Conservation (phyloP, 2,113 vertebrate genomes). For the Heterotilapia buettikoferi region DNA sequence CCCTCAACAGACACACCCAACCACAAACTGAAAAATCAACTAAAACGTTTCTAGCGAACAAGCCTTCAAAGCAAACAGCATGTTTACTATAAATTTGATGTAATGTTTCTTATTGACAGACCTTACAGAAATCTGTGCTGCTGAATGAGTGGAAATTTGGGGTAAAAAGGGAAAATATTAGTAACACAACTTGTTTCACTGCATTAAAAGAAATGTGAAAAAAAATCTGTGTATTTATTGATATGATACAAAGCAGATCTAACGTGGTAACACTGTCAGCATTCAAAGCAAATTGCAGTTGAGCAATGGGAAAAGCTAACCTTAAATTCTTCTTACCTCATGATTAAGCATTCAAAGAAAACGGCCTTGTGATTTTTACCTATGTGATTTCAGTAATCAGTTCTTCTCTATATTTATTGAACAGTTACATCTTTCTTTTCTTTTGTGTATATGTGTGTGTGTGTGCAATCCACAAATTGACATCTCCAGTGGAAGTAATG, state of each 20-base stretch:
- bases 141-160: background rate
- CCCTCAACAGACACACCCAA: background rate
- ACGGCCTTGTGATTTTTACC: background rate
- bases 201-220: background rate
- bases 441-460: background rate
- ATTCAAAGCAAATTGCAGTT: background rate
- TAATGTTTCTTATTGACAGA: background rate
- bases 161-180: background rate
- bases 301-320: background rate
- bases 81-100: background rate
- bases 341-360: background rate
- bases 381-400: background rate
- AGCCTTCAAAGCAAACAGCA: background rate
- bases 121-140: background rate
- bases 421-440: background rate
- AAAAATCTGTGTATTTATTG: background rate
- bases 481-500: background rate
- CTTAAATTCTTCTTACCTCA: background rate
- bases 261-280: background rate
- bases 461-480: background rate
- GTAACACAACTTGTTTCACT: background rate
- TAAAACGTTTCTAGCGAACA: fast-evolving
- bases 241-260: background rate
- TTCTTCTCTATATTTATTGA: background rate
- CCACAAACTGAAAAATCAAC: background rate